phyloP scores from a whole-genome alignment of 2,797 vertebrate species.

The Craterocephalus amniculus region DNA sequence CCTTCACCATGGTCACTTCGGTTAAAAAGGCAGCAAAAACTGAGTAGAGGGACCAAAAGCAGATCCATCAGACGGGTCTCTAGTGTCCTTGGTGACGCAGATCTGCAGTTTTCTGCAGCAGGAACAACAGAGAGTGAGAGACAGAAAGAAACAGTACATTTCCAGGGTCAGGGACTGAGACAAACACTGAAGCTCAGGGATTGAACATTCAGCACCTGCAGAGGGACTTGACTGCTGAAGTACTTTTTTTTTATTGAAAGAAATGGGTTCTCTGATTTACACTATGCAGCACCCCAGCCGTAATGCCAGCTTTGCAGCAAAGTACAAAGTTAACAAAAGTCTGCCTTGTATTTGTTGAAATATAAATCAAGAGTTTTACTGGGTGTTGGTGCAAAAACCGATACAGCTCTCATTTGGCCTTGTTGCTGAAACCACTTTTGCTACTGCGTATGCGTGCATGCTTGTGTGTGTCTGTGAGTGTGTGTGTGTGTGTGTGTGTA shows the following conservation, averaged over 20 bases:
- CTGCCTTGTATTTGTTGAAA: constrained; percentile 17
- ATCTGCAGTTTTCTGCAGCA: constrained; percentile 66
- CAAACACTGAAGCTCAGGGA: constrained; percentile 51
- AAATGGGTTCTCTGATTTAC: constrained; percentile 56
- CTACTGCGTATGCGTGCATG: background rate
- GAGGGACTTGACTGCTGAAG: constrained; percentile 53
- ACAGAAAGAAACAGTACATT: constrained; percentile 35
- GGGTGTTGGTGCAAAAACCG: background rate
- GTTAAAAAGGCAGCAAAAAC: constrained; percentile 29
- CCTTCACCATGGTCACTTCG: background rate
- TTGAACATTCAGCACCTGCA: constrained; percentile 53
- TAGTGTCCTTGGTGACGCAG: constrained; percentile 72
- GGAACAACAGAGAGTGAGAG: constrained; percentile 48
- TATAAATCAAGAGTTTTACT: constrained; percentile 8
- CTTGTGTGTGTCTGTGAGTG: background rate
- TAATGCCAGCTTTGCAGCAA: constrained; percentile 45
- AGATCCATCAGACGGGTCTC: constrained; percentile 63
- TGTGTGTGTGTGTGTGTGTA: background rate
- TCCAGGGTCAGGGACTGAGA: constrained; percentile 62
- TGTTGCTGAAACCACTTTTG: constrained; percentile 8
- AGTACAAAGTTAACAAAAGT: constrained; percentile 36
- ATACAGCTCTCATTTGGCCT: constrained; percentile 28
- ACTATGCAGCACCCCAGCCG: constrained; percentile 55
- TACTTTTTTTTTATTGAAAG: constrained; percentile 34
- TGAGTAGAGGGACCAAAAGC: constrained; percentile 25